These are phyloP conservation scores for Molorchus minor DNA, from an alignment of 2,888 invertebrate species.

Conservation along the genomic window DNA sequence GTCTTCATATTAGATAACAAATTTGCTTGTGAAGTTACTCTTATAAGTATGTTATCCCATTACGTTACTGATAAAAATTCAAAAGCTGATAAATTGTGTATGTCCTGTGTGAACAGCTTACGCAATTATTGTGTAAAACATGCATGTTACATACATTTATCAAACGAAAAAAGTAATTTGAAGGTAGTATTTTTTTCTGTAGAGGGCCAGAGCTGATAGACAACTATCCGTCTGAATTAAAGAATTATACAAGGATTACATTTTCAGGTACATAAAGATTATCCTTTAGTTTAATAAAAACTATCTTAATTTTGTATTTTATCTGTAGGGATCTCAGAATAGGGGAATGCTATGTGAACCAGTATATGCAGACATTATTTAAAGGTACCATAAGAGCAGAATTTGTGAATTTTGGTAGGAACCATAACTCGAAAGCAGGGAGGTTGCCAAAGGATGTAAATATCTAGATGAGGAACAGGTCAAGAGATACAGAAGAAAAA, in stretches of 20 bases:
- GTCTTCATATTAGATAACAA: too few species aligned
- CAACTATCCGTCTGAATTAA: slow-evolving; percentile 72
- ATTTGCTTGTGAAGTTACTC: background rate
- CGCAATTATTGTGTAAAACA: slow-evolving; percentile 42
- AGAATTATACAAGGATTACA: slow-evolving; percentile 45
- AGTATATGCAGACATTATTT: slow-evolving; percentile 71
- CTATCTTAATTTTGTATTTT: too few species aligned
- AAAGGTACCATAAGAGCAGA: slow-evolving; percentile 74
- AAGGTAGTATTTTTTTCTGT: slow-evolving; percentile 74
- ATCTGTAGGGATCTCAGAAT: slow-evolving; percentile 69
- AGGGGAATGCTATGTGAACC: slow-evolving; percentile 71
- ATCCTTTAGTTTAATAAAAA: background rate
- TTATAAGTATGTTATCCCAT: background rate
- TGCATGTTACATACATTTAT: slow-evolving; percentile 68
- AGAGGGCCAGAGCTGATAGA: slow-evolving; percentile 72
- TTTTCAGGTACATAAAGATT: slow-evolving; percentile 38
- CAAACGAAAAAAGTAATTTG: slow-evolving; percentile 79
- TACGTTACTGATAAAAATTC: slow-evolving; percentile 35
- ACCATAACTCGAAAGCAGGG: slow-evolving; percentile 91
- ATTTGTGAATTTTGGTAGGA: slow-evolving; percentile 78
- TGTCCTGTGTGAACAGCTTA: slow-evolving; percentile 40
- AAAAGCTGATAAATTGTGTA: background rate
- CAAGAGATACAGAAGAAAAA: slow-evolving; percentile 84
- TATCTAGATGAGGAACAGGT: slow-evolving; percentile 88
- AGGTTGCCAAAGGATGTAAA: slow-evolving; percentile 98